These are phyloP conservation scores for Alitta virens DNA, from an alignment of 2,888 invertebrate genomes.

Conservation along the genomic window DNA sequence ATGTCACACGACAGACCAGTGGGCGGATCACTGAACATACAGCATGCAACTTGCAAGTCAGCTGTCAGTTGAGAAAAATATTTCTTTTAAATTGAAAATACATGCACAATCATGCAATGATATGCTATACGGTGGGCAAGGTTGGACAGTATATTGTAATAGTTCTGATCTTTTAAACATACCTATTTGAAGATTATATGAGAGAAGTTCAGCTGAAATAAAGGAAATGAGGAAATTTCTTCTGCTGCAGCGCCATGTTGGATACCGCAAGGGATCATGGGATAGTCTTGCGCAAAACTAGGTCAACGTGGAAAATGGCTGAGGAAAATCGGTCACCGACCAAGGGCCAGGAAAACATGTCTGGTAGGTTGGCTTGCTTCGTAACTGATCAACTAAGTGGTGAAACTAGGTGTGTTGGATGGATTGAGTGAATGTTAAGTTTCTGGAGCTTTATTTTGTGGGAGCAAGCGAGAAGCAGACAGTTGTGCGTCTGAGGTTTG, in stretches of 20 bases:
- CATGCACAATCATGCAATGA: too few relatives aligned
- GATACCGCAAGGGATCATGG: neutral
- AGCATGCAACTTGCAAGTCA: too few relatives aligned
- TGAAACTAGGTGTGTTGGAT: neutral
- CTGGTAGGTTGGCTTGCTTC: conserved; percentile 16
- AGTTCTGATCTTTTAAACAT: too few relatives aligned
- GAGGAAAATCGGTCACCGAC: conserved; percentile 25
- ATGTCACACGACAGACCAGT: too few relatives aligned
- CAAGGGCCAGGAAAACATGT: conserved; percentile 17
- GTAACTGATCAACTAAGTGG: neutral
- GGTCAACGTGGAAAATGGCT: conserved; percentile 26
- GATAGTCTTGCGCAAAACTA: conserved; percentile 11
- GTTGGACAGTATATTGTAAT: too few relatives aligned
- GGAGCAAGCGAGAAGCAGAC: neutral
- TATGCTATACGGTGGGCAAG: too few relatives aligned
- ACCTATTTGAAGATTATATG: too few relatives aligned
- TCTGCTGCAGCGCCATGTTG: conserved; percentile 14
- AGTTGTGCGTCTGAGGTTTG: conserved; percentile 13
- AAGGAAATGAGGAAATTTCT: neutral
- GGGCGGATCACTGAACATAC: too few relatives aligned
- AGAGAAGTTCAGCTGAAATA: neutral
- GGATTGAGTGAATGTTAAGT: neutral
- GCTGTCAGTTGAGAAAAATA: too few relatives aligned
- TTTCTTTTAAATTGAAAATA: too few relatives aligned
- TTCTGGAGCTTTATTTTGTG: neutral